Evolutionary conservation across 2,888 invertebrate genomes (phyloP).

Genomic region (Drosophila flavopinicola): DNA sequence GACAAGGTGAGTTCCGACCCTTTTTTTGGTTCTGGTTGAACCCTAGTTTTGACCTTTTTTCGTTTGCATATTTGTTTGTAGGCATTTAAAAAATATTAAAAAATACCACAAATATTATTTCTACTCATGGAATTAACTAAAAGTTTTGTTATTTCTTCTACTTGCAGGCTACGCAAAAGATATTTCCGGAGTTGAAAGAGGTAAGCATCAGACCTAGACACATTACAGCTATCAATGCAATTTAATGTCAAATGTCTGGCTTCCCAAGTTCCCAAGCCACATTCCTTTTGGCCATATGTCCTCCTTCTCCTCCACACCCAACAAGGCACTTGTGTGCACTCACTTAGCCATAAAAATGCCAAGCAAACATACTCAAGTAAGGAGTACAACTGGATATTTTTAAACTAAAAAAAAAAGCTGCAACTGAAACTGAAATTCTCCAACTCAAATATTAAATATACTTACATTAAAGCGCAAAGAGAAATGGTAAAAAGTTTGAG

Average conservation of each 20-base stretch:
- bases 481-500: neutral
- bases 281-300: neutral
- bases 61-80: constrained; percentile 39
- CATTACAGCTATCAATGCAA: constrained; percentile 3
- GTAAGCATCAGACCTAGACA: constrained; percentile 68
- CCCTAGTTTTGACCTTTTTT: constrained; percentile 32
- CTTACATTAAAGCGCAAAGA: neutral
- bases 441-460: constrained; percentile 16
- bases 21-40: constrained; percentile 10
- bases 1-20: constrained; percentile 2
- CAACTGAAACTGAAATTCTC: constrained; percentile 8
- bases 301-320: neutral
- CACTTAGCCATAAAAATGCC: constrained; percentile 19
- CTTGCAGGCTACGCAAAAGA: constrained; percentile 87
- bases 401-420: neutral
- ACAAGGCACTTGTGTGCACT: constrained; percentile 20
- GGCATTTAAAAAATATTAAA: constrained; percentile 35
- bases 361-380: constrained; percentile 21
- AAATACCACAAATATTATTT: constrained; percentile 41
- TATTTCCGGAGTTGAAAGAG: constrained; percentile 84
- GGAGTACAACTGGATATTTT: neutral
- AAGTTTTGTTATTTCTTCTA: constrained; percentile 62
- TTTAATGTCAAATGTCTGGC: constrained; percentile 18
- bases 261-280: constrained; percentile 4
- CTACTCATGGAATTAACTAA: constrained; percentile 37